Evolutionary conservation across 2,797 vertebrate genomes (phyloP).

Genomic region (Saguinus oedipus): DNA sequence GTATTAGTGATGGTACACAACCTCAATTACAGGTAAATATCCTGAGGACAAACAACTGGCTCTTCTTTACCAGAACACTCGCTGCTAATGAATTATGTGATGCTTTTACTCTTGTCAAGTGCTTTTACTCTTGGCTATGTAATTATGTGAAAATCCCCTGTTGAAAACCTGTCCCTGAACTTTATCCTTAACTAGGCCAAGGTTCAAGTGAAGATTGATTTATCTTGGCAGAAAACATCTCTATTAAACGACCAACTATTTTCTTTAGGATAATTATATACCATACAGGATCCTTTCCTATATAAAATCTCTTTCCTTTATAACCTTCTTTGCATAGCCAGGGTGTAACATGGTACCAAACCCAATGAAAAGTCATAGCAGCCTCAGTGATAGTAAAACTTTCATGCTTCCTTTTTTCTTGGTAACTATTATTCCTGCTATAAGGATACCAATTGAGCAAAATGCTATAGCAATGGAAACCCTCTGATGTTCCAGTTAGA

Average conservation of each 20-base stretch:
- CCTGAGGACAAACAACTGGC: not conserved
- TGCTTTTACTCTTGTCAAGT: not conserved
- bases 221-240: not conserved
- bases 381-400: not conserved
- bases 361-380: not conserved
- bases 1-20: not conserved
- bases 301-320: not conserved
- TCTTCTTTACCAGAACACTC: not conserved
- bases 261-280: not conserved
- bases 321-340: not conserved
- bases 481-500: not conserved
- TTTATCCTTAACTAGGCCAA: not conserved
- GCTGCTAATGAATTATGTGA: slow-evolving; percentile 13
- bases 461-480: not conserved
- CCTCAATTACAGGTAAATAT: not conserved
- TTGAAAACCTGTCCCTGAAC: slow-evolving; percentile 13
- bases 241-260: not conserved
- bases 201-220: slow-evolving; percentile 16
- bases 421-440: not conserved
- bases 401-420: not conserved
- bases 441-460: not conserved
- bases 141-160: not conserved
- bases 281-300: not conserved
- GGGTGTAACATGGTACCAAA: not conserved
- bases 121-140: not conserved